Conservation (phyloP, 2,797 vertebrate species). For the Pipistrellus pygmaeus region DNA sequence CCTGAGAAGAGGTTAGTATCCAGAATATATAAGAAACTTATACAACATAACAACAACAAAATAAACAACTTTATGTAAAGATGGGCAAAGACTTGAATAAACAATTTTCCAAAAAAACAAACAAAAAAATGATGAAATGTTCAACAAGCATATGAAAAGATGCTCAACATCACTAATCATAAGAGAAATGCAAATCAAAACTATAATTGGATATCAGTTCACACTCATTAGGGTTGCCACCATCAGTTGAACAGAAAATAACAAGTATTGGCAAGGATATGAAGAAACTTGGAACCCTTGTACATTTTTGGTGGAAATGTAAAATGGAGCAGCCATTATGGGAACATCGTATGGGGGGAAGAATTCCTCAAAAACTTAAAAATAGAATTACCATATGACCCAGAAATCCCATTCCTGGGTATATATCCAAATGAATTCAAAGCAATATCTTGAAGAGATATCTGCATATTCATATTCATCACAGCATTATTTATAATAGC, state of each 20-base stretch:
- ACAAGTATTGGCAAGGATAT: background rate
- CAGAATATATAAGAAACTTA: background rate
- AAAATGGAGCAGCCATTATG: background rate
- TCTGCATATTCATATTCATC: background rate
- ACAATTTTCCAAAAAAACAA: background rate
- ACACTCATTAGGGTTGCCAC: background rate
- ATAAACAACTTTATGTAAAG: background rate
- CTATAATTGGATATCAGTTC: background rate
- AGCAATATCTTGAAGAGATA: background rate
- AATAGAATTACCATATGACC: background rate
- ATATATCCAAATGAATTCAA: background rate
- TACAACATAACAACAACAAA: background rate
- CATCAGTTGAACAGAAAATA: background rate
- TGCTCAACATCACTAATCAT: background rate
- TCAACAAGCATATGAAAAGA: background rate
- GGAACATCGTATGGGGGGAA: background rate
- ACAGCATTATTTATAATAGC: background rate
- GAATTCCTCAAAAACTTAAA: background rate
- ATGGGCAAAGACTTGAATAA: background rate
- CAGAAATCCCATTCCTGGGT: background rate
- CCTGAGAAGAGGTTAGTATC: background rate
- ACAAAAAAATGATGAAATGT: background rate
- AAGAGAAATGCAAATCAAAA: constrained; percentile 20
- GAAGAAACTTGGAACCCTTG: background rate
- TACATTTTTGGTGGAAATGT: background rate